Percentiles rank a stretch among this genome's conserved stretches.
These are phyloP conservation scores for Himantopus leucocephalus DNA, from an alignment of 2,113 vertebrate species.

Conservation along the genomic window DNA sequence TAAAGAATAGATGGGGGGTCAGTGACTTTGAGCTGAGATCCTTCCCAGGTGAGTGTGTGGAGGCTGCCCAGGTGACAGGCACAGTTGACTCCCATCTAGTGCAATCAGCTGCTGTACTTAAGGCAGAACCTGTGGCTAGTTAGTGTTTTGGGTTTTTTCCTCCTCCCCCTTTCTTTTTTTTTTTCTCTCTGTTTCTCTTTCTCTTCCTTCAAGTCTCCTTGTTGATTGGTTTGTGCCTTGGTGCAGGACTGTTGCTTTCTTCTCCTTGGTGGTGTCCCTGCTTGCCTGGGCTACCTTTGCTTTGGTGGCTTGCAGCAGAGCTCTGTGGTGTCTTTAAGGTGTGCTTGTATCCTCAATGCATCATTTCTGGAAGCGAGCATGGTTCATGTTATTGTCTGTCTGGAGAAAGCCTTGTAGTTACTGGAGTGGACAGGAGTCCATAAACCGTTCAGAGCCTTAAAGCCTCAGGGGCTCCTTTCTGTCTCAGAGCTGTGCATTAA, in stretches of 20 bases:
- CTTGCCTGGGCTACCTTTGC: not conserved
- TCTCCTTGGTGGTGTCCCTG: not conserved
- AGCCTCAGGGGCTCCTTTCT: not conserved
- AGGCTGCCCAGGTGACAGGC: not conserved
- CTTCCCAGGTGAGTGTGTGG: not conserved
- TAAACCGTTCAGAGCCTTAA: not conserved
- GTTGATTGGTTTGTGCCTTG: not conserved
- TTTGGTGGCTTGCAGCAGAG: not conserved
- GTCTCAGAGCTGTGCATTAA: not conserved
- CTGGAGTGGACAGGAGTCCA: not conserved
- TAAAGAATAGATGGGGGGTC: not conserved
- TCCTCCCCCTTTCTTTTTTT: not conserved
- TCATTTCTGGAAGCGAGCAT: accelerated
- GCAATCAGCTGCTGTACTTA: not conserved
- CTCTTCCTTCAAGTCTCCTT: accelerated
- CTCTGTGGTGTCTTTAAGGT: not conserved
- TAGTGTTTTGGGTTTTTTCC: not conserved
- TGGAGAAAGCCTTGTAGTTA: not conserved
- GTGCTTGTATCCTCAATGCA: accelerated
- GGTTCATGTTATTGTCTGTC: accelerated
- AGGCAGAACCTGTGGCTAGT: not conserved
- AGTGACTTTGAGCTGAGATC: not conserved
- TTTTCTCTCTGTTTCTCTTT: not conserved
- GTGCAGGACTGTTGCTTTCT: accelerated
- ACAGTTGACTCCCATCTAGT: not conserved